Evolutionary conservation across 2,888 invertebrate species (phyloP), one percentile per base, ranked within the genome.

Genomic region (Megaustenia siamemsis): DNA sequence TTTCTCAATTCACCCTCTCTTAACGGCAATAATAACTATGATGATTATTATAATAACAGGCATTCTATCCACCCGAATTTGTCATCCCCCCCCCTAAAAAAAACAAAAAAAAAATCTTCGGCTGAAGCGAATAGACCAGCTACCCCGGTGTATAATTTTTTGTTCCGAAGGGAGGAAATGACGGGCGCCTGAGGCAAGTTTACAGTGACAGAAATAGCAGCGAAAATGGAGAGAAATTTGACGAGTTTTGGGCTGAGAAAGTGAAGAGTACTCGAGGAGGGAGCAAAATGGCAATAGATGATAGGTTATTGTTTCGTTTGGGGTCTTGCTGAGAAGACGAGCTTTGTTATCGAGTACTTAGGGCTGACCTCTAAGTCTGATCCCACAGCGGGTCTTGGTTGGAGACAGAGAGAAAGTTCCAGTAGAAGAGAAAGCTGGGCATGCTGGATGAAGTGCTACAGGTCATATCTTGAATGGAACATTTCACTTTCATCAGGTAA

Each of bases 1-100:
- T 66, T 40, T 78, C 78, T 77, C 43, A 78, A 66, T 66, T 66
- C 78, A 4, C 63, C 43, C 5, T 40, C 35, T 28, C 78, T 43
- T 6, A 35, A 66, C 78, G 45, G 28, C 43, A 43, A 12, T 45
- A 43, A 78, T 40, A 63, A 83, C 15, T 53, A 69, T 53, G 69
- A 68, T 77, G 76, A 82, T 76, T 75, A 60, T 66, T 28, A 28
- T 83, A 83, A 83, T 77, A 77, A 83, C 69, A 83, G 77, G 77
- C 38, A 66, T 56, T 75, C 66, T 56, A 63, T 82, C 63, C 83
- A 32, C 40, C 77, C 69, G 49, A 83, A 83, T 83, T 77, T 76
- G 69, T 77, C 69, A 43, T 49, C 35, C 32, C 38, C 40, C 32
- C 49, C 15, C 60, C n/a, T n/a, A n/a, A n/a, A n/a, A n/a, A n/a